Base-by-base conservation (phyloP, 2,113 vertebrate species). In the Alethe diademata region DNA sequence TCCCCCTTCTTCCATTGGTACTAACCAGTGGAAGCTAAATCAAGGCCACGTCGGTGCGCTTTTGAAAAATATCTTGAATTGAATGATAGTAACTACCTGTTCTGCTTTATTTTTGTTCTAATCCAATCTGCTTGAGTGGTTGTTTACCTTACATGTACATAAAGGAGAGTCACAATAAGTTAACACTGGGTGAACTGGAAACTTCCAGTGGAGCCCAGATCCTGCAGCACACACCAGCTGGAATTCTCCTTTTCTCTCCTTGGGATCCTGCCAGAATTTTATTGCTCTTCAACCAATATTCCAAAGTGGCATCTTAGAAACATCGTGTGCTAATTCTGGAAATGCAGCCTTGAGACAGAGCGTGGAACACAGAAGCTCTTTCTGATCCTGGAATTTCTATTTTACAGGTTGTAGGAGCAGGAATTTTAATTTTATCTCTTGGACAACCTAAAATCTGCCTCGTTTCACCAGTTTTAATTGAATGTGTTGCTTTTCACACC, bases 251-350 rank as follows among this genome's bases (percentile, higher is more conserved):
- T 4, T 70, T 29, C 42, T 74, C 1, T 70, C 8, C 35, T 56
- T 50, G 3, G 29, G 25, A 16, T 60, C 33, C 35, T 92, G 82
- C 62, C 65, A 51, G 58, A 38, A 13, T 78, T 86, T 74, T 71
- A 23, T 25, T 96, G 72, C 64, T 80, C 56, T 86, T 53, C 47
- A 48, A 47, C 40, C 56, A 48, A 0, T 75, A 69, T 43, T 70
- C 45, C n/a, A 36, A 12, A 61, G 7, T 42, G 22, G 3, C 13
- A 7, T 20, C 11, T 75, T 86, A 29, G 35, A 35, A 90, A 76
- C 5, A 11, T 33, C 0, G 0, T 11, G 19, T 69, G 9, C 24
- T 61, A 0, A 33, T 51, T 60, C 60, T 76, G 89, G 33, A 80
- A 82, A 29, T 0, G 1, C 75, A 47, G 50, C 54, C 36, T 48